Percentiles rank a stretch among this genome's conserved stretches.
Conservation (phyloP, 2,113 vertebrate species). For the Syngnathoides biaculeatus region DNA sequence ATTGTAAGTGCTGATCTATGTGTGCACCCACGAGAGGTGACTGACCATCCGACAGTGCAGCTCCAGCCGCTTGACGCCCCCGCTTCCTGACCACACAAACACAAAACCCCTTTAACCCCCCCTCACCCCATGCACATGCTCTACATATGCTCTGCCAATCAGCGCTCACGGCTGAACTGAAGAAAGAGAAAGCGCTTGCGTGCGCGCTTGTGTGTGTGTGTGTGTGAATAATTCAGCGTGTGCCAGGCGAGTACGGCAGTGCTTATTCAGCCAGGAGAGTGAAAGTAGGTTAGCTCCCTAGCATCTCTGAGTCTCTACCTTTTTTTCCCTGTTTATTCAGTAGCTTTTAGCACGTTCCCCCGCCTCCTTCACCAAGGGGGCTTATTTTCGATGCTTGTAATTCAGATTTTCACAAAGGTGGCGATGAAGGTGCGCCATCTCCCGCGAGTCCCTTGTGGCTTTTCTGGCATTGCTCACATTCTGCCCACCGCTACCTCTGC, state of each 20-base stretch:
- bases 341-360: not conserved
- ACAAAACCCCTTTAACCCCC: not conserved
- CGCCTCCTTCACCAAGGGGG: too few relatives aligned
- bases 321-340: not conserved
- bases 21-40: constrained; percentile 48
- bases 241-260: constrained; percentile 44
- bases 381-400: too few relatives aligned
- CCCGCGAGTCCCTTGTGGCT: not conserved
- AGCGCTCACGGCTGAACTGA: constrained; percentile 17
- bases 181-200: constrained; percentile 13
- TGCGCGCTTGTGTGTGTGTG: constrained; percentile 19
- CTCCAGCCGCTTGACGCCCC: constrained; percentile 26
- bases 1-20: constrained; percentile 59
- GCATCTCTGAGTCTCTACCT: constrained; percentile 1
- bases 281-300: constrained; percentile 60
- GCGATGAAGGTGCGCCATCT: too few relatives aligned
- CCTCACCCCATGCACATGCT: not conserved
- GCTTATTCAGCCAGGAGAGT: constrained; percentile 59
- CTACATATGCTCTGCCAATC: constrained; percentile 41
- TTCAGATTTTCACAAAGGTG: too few relatives aligned
- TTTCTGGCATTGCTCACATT: not conserved
- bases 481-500: not conserved
- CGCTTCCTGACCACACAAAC: constrained; percentile 40
- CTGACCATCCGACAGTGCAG: constrained; percentile 29
- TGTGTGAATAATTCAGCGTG: constrained; percentile 65